Conservation (phyloP, 1,140 invertebrate species). For the Agraylea sexmaculata region DNA sequence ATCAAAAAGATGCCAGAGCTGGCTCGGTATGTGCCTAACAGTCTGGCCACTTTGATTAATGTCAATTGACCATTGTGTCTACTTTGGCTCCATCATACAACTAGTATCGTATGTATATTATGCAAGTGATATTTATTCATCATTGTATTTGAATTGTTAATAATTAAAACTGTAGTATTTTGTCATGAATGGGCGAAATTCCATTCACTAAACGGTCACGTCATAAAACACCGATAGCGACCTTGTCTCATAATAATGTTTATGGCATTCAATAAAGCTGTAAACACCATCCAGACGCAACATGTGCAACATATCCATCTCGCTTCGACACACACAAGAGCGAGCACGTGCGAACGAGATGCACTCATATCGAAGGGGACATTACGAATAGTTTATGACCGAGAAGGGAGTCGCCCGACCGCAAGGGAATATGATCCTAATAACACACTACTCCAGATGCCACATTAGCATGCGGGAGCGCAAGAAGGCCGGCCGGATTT, state of each 20-base stretch:
- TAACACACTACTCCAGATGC: conserved; percentile 12
- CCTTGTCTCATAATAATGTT: conserved; percentile 23
- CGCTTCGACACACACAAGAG: conserved; percentile 4
- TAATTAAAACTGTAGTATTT: too few species aligned
- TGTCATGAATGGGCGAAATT: too few species aligned
- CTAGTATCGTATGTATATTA: too few species aligned
- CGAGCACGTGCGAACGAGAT: conserved; percentile 11
- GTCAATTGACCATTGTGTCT: too few species aligned
- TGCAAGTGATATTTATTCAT: too few species aligned
- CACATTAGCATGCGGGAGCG: conserved; percentile 16
- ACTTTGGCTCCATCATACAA: too few species aligned
- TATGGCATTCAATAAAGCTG: conserved; percentile 22
- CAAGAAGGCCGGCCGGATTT: conserved; percentile 23
- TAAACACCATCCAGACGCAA: conserved; percentile 9
- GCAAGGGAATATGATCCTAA: conserved; percentile 22
- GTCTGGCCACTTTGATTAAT: too few species aligned
- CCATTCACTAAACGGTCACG: too few species aligned
- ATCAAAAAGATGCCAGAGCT: too few species aligned
- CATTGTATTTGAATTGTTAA: too few species aligned
- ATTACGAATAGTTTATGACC: conserved; percentile 20
- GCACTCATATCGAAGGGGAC: conserved; percentile 1
- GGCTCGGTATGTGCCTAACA: too few species aligned
- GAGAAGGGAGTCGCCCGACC: conserved; percentile 17
- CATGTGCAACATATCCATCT: conserved; percentile 1
- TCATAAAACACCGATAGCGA: conserved; percentile 19